Percentiles rank a stretch among this genome's conserved stretches.
phyloP scores from a whole-genome alignment of 2,888 invertebrate species.

The Sarcophaga subvicina region DNA sequence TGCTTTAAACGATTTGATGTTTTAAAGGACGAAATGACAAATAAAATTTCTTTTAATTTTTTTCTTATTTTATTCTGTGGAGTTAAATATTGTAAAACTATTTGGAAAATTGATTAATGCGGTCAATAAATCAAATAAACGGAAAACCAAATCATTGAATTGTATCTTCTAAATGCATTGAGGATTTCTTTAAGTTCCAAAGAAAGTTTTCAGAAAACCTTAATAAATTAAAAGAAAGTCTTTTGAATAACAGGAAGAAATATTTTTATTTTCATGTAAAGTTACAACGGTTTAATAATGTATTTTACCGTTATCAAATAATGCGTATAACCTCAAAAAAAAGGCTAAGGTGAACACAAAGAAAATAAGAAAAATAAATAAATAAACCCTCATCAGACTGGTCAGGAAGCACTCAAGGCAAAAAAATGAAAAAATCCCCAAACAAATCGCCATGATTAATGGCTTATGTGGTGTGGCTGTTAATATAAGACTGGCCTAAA shows the following conservation, averaged over 20 bases:
- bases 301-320: neutral
- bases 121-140: neutral
- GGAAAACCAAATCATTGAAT: neutral
- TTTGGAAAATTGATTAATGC: too few relatives aligned
- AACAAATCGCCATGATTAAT: neutral
- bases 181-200: too few relatives aligned
- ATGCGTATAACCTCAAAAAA: neutral
- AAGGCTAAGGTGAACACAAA: neutral
- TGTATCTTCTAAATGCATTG: neutral
- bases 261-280: neutral
- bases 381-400: neutral
- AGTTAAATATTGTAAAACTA: too few relatives aligned
- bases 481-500: neutral
- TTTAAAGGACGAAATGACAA: too few relatives aligned
- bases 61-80: too few relatives aligned
- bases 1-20: too few relatives aligned
- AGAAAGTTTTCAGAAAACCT: neutral
- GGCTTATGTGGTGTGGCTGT: neutral
- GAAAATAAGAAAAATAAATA: neutral
- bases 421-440: neutral
- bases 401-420: neutral
- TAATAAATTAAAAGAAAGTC: neutral
- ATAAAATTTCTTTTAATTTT: too few relatives aligned
- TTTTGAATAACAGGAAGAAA: neutral
- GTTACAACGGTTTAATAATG: neutral